A percentile compares a stretch with the other conserved stretches of the same genome.
These are phyloP conservation scores for Ethmia dodecea DNA, from an alignment of 2,888 invertebrate genomes.

Conservation along the genomic window DNA sequence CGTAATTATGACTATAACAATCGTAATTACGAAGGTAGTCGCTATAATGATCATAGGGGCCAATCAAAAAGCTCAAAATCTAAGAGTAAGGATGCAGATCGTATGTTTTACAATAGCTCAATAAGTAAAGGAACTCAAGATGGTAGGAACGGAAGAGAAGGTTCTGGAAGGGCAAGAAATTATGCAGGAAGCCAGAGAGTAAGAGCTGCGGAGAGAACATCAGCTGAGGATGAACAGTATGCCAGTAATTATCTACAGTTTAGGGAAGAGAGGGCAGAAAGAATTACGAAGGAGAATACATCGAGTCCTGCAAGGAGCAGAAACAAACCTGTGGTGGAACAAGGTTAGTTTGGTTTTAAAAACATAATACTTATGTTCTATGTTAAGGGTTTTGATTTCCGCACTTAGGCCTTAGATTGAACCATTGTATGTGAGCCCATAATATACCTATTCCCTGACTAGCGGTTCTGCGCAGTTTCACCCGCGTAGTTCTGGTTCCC, in stretches of 20 bases:
- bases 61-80: constrained; percentile 44
- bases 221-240: constrained; percentile 61
- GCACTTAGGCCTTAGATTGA: no score
- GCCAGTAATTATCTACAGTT: constrained; percentile 50
- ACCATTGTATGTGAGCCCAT: no score
- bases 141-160: constrained; percentile 46
- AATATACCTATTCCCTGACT: no score
- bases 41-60: constrained; percentile 34
- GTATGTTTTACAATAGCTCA: constrained; percentile 62
- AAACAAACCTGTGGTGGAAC: constrained; percentile 33
- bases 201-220: constrained; percentile 40
- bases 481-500: no score
- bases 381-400: no score
- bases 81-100: constrained; percentile 53
- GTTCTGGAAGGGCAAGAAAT: constrained; percentile 37
- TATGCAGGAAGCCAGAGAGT: constrained; percentile 56
- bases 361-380: no score
- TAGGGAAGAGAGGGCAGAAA: constrained; percentile 36
- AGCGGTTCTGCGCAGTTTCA: no score
- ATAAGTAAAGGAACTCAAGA: constrained; percentile 55
- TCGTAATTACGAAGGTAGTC: constrained; percentile 15
- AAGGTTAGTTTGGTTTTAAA: no score
- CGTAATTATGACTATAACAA: constrained; percentile 19
- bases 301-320: constrained; percentile 44
- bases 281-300: constrained; percentile 27